These are phyloP conservation scores for Drosophila ambigua DNA, from an alignment of 1,140 invertebrate species.

Conservation along the genomic window DNA sequence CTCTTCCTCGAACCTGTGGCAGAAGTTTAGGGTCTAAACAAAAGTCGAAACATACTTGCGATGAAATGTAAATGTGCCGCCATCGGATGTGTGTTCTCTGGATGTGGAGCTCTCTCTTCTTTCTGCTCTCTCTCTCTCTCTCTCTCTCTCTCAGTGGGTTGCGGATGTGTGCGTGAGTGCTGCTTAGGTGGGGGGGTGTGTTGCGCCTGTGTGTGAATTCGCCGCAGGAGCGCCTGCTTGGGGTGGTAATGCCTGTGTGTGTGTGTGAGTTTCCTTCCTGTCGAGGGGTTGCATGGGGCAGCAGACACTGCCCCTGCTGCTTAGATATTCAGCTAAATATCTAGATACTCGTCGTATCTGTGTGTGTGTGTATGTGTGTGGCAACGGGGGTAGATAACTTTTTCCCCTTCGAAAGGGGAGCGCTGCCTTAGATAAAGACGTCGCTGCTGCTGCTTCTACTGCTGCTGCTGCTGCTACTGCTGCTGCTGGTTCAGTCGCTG, in stretches of 20 bases:
- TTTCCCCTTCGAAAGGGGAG: slow-evolving; percentile 27
- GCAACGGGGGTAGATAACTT: slow-evolving; percentile 34
- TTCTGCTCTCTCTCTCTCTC: slow-evolving; percentile 34
- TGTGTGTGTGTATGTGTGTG: no score
- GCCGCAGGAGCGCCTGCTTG: slow-evolving; percentile 62
- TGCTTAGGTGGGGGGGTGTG: background rate
- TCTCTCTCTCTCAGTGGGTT: slow-evolving; percentile 12
- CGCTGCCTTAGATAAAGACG: slow-evolving; percentile 69
- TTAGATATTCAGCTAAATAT: slow-evolving; percentile 77
- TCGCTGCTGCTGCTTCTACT: slow-evolving; percentile 21
- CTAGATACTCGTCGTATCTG: slow-evolving; percentile 14
- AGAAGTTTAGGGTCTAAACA: slow-evolving; percentile 52
- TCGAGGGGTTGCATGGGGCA: slow-evolving; percentile 73
- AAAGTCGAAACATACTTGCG: slow-evolving; percentile 76
- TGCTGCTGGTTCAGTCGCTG: slow-evolving; percentile 13
- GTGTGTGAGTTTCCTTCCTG: slow-evolving; percentile 59
- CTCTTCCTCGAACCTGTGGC: slow-evolving; percentile 32
- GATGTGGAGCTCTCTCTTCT: slow-evolving; percentile 31
- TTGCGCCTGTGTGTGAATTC: slow-evolving; percentile 58
- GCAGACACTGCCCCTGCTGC: slow-evolving; percentile 65
- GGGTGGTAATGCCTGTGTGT: slow-evolving; percentile 31
- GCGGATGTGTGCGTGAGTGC: slow-evolving; percentile 24
- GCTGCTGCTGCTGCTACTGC: slow-evolving; percentile 32
- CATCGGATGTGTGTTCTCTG: slow-evolving; percentile 47
- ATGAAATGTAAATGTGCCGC: slow-evolving; percentile 41